Evolutionary conservation across 2,113 vertebrate genomes (phyloP).

Genomic region (Lycaon pictus): DNA sequence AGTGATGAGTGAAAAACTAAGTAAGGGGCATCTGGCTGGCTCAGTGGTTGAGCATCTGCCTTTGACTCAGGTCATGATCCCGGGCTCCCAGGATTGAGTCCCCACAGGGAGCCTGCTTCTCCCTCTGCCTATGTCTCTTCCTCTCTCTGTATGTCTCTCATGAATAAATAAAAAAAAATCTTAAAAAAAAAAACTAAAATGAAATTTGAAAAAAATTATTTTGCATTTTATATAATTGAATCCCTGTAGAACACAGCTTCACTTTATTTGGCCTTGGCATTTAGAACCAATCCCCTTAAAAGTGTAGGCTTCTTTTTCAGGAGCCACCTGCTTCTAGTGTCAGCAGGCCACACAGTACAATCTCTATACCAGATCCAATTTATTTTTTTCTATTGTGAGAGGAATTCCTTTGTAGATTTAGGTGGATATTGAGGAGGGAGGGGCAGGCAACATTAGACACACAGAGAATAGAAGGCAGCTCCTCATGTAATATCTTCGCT

Average conservation of each 20-base stretch:
- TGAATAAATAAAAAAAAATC: no score
- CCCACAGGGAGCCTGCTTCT: no score
- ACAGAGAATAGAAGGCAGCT: accelerated
- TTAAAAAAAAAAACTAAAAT: background rate
- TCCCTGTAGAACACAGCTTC: background rate
- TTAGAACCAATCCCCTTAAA: background rate
- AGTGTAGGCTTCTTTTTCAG: background rate
- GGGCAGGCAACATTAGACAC: accelerated
- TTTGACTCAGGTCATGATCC: no score
- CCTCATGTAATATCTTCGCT: no score
- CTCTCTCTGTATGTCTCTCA: no score
- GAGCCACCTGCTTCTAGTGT: no score
- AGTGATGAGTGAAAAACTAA: background rate
- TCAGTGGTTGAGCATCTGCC: no score
- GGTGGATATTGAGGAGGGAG: background rate
- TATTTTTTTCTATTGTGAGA: background rate
- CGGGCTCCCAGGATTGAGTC: no score
- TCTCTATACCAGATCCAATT: background rate
- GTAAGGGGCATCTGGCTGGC: no score
- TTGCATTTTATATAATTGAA: background rate
- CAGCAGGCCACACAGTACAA: accelerated
- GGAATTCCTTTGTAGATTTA: background rate
- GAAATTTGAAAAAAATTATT: background rate
- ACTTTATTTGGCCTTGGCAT: background rate
- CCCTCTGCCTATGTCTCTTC: no score